These are phyloP conservation scores for Pogonocherus hispidulus DNA, from an alignment of 2,888 invertebrate species.

Conservation along the genomic window DNA sequence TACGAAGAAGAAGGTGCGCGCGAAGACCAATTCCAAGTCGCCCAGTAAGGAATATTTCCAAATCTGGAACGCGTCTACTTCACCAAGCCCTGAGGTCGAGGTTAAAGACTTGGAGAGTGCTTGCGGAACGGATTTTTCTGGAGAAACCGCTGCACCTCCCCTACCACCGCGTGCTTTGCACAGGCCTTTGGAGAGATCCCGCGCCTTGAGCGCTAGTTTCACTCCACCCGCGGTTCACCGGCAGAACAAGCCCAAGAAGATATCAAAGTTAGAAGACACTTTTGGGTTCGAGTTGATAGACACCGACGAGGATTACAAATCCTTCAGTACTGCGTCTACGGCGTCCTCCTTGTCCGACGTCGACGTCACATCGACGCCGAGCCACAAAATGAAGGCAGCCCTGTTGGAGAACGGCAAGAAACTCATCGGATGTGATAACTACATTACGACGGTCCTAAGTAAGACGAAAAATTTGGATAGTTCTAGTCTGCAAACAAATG, in stretches of 20 bases:
- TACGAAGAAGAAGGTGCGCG: conserved; percentile 77
- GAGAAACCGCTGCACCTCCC: conserved; percentile 67
- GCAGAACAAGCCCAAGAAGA: conserved; percentile 79
- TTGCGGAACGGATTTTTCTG: conserved; percentile 47
- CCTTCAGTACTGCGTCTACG: conserved; percentile 48
- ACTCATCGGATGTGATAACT: conserved; percentile 81
- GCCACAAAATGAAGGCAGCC: conserved; percentile 65
- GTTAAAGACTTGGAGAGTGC: conserved; percentile 47
- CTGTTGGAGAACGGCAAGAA: conserved; percentile 72
- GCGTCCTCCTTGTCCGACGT: conserved; percentile 51
- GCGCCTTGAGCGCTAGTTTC: conserved; percentile 62
- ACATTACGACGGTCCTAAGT: conserved; percentile 77
- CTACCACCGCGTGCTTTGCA: conserved; percentile 81
- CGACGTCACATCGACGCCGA: conserved; percentile 51
- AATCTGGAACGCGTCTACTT: conserved; percentile 77
- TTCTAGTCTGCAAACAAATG: conserved; percentile 62
- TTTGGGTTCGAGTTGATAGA: conserved; percentile 89
- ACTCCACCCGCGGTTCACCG: conserved; percentile 78
- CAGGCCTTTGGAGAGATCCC: conserved; percentile 79
- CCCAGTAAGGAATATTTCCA: conserved; percentile 78
- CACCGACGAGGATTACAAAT: conserved; percentile 77
- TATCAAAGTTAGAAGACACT: conserved; percentile 80
- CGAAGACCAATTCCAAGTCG: conserved; percentile 71
- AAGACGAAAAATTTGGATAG: conserved; percentile 58
- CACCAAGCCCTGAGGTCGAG: conserved; percentile 57